Evolutionary conservation across 2,797 vertebrate species (phyloP).

Genomic region (Monodelphis domestica): DNA sequence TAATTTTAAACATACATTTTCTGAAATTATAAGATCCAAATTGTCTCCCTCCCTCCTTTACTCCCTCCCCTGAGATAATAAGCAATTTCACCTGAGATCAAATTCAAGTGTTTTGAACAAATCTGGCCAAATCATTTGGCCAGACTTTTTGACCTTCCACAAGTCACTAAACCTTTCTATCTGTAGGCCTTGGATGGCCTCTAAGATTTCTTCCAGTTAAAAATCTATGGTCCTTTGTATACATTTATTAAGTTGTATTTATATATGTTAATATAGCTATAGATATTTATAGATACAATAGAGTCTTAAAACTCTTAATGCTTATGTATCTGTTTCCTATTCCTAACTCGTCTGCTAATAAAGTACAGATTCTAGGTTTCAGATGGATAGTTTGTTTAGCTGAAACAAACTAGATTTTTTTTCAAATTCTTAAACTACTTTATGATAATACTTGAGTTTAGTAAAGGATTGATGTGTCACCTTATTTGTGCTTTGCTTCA

Average conservation of each 20-base stretch:
- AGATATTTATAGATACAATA: neutral
- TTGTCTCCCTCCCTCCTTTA: too few relatives aligned
- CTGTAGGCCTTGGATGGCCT: neutral
- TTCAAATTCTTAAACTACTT: constrained; percentile 45
- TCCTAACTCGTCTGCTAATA: neutral
- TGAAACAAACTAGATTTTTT: constrained; percentile 26
- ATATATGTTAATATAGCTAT: neutral
- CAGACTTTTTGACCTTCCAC: neutral
- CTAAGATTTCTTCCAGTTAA: neutral
- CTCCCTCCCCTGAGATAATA: too few relatives aligned
- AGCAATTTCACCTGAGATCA: too few relatives aligned
- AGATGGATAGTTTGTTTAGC: constrained; percentile 39
- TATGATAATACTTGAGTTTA: constrained; percentile 49
- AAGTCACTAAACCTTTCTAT: neutral
- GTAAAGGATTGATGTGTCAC: neutral
- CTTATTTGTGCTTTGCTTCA: constrained; percentile 26
- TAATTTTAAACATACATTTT: too few relatives aligned
- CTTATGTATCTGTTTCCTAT: neutral
- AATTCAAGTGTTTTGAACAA: neutral
- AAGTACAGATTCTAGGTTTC: constrained; percentile 51
- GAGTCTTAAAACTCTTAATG: constrained; percentile 22
- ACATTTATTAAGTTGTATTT: neutral
- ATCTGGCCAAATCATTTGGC: neutral
- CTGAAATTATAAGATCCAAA: too few relatives aligned
- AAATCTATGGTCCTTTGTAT: neutral